These are phyloP conservation scores for Dallia pectoralis DNA, from an alignment of 2,797 vertebrate genomes.

Conservation along the genomic window DNA sequence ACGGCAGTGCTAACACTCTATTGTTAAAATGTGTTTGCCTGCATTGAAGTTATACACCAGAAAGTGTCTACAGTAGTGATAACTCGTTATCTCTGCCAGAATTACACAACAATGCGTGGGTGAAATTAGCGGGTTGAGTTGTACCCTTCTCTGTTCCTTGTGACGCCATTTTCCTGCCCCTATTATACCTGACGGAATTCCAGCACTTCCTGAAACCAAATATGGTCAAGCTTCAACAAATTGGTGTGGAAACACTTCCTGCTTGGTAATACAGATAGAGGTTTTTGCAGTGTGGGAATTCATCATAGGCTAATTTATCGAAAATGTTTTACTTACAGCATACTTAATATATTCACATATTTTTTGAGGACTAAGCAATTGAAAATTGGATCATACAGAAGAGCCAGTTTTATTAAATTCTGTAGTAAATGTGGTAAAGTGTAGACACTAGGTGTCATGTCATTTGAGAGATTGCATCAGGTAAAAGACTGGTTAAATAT, in stretches of 20 bases:
- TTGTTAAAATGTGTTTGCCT: not conserved
- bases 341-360: not conserved
- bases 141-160: constrained; percentile 21
- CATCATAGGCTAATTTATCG: no score
- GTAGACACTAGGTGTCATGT: not conserved
- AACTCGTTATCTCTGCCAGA: not conserved
- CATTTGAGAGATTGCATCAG: not conserved
- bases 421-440: not conserved
- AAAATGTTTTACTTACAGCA: no score
- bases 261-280: not conserved
- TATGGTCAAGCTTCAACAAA: constrained; percentile 64
- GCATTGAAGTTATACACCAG: not conserved
- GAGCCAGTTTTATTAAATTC: not conserved
- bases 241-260: constrained; percentile 53
- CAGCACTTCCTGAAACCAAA: constrained; percentile 72
- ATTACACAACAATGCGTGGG: constrained; percentile 11
- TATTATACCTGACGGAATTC: constrained; percentile 65
- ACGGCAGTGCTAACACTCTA: no score
- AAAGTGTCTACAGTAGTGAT: not conserved
- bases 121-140: constrained; percentile 34
- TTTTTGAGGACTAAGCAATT: not conserved
- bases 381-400: not conserved
- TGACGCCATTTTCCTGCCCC: constrained; percentile 49
- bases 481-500: not conserved
- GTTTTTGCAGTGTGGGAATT: not conserved